Base-by-base conservation (phyloP, 2,888 invertebrate genomes). In the Heliothis peltigera region DNA sequence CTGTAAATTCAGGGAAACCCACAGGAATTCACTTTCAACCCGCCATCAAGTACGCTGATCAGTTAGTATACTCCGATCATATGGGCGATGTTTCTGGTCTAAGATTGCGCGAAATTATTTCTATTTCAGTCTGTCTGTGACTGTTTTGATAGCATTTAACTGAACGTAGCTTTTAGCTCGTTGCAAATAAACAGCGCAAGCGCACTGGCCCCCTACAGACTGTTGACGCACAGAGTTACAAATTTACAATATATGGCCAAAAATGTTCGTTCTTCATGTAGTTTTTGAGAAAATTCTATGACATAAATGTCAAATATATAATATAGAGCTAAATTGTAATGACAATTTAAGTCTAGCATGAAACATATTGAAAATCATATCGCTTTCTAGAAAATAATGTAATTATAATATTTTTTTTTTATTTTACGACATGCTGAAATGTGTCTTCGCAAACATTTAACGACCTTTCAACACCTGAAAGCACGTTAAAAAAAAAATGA, bases 201-300 rank as follows among this genome's bases (percentile, higher is more conserved):
- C 84, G 81, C 84, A 69, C 73, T 84, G 91, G 90, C 93, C 93
- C 93, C 93, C 93, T 84, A 92, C 89, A 92, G 91, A 93, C 92
- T 83, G 83, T 46, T 56, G 39, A 64, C 58, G 57, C 75, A 79
- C 75, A 87, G 66, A 79, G 48, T 28, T 57, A 63, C 32, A 47
- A 72, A 77, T 54, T 55, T 22, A 55, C 18, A 21, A 60, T 46
- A 75, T 6, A 17, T 64, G 64, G 61, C 48, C 63, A 59, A 17
- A n/a, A 58, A 15, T n/a, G 21, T 21, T 42, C 6, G 2, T 28
- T 39, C 8, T 21, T 15, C 4, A 12, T 12, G 10, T 12, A n/a
- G 7, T 22, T n/a, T 35, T 49, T 8, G 5, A 49, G 10, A 19
- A 7, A 6, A 18, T 19, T 49, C 6, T 49, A 32, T 4, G 18